A percentile compares a stretch with the other conserved stretches of the same genome.
phyloP scores from a whole-genome alignment of 2,888 invertebrate genomes.

The Heliconius erato region DNA sequence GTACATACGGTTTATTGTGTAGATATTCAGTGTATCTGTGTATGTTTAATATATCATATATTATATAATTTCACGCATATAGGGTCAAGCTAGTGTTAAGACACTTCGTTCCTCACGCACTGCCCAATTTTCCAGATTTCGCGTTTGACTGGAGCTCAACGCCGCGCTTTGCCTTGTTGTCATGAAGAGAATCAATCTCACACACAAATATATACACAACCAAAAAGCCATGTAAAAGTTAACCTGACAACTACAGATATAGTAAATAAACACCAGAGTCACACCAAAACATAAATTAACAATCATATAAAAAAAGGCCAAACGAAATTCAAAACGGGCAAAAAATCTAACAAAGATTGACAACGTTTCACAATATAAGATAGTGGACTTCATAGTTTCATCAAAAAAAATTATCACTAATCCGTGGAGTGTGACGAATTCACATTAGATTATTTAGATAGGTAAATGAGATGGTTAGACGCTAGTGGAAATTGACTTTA shows the following conservation, averaged over 20 bases:
- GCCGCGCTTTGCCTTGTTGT: not conserved
- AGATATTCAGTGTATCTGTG: not conserved
- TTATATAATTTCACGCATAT: no score
- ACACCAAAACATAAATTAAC: not conserved
- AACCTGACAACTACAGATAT: no score
- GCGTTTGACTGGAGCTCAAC: not conserved
- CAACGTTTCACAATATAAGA: conserved; percentile 31
- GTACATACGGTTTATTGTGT: not conserved
- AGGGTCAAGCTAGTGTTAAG: not conserved
- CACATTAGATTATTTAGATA: conserved; percentile 18
- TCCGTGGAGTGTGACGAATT: conserved; percentile 15
- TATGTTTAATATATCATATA: not conserved
- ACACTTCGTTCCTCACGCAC: not conserved
- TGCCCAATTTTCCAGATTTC: not conserved
- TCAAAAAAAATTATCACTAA: conserved; percentile 18
- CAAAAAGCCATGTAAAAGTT: no score
- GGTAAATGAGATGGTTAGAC: conserved; percentile 22
- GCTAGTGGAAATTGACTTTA: not conserved
- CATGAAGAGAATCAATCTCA: no score
- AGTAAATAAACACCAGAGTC: not conserved
- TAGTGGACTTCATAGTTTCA: conserved; percentile 16
- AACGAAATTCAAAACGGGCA: not conserved
- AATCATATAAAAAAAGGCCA: not conserved
- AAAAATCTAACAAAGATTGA: conserved; percentile 4
- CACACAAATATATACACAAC: no score